These are phyloP conservation scores for Drosophila nr. perissopoda DNA, from an alignment of 2,888 invertebrate species.

Conservation along the genomic window DNA sequence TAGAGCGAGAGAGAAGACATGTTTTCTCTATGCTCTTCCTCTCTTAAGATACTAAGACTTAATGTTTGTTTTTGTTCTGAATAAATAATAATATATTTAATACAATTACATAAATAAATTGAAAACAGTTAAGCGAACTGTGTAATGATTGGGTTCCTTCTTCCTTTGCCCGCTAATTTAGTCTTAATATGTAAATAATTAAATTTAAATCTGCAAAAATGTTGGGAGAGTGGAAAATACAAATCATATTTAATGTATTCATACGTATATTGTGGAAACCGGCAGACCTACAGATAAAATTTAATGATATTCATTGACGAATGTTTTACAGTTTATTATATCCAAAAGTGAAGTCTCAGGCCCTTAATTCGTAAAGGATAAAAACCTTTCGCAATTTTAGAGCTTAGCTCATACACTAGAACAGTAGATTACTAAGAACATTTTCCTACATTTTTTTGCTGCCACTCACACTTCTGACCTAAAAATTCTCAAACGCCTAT, in stretches of 20 bases:
- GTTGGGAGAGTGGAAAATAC: neutral
- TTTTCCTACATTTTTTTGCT: neutral
- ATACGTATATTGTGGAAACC: neutral
- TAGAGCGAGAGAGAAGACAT: conserved; percentile 26
- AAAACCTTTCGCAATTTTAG: neutral
- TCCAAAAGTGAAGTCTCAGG: neutral
- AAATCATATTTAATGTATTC: neutral
- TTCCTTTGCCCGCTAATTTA: neutral
- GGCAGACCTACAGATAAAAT: neutral
- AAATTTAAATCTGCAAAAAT: neutral
- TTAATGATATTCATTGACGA: neutral
- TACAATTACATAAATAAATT: neutral
- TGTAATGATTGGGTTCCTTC: neutral
- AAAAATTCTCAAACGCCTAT: neutral
- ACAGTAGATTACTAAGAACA: neutral
- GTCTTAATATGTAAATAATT: neutral
- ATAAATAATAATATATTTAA: neutral
- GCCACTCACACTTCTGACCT: neutral
- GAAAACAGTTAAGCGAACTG: neutral
- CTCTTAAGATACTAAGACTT: neutral
- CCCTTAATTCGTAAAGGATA: neutral
- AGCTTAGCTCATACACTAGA: neutral
- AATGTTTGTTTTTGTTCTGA: neutral
- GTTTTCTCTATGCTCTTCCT: conserved; percentile 20
- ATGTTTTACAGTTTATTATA: neutral